Conservation (phyloP, 2,888 invertebrate species). For the Alviniconcha strummeri region DNA sequence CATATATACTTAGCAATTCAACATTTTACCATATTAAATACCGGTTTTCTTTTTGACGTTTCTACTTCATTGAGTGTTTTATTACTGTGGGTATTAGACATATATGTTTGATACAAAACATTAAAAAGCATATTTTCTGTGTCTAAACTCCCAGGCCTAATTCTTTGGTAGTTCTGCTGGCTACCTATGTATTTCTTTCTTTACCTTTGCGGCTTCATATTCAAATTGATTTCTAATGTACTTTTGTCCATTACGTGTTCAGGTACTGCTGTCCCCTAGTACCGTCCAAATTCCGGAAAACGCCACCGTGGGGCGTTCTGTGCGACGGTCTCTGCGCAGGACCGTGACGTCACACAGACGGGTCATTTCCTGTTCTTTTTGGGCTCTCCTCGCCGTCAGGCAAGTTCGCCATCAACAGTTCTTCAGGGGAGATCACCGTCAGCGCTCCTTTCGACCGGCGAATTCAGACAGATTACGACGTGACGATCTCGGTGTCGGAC, state of each 20-base stretch:
- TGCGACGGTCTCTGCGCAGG: slow-evolving; percentile 33
- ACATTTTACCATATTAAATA: too few species aligned
- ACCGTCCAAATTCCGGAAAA: slow-evolving; percentile 12
- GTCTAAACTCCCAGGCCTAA: too few species aligned
- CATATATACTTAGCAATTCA: too few species aligned
- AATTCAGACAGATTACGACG: slow-evolving; percentile 30
- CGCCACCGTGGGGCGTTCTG: slow-evolving; percentile 2
- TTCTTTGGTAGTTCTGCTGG: too few species aligned
- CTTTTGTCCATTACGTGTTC: background rate
- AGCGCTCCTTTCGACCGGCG: slow-evolving; percentile 39
- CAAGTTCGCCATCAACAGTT: slow-evolving; percentile 41
- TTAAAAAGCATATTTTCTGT: too few species aligned
- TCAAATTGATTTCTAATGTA: background rate
- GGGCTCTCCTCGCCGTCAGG: slow-evolving; percentile 33
- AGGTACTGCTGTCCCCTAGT: background rate
- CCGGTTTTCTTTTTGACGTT: too few species aligned
- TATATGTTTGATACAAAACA: too few species aligned
- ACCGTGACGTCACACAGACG: slow-evolving; percentile 39
- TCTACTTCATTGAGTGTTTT: too few species aligned
- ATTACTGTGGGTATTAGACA: too few species aligned
- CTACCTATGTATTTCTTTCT: too few species aligned
- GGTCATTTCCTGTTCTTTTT: slow-evolving; percentile 43
- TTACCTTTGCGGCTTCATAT: background rate
- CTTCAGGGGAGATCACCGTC: slow-evolving; percentile 38
- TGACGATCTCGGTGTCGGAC: slow-evolving; percentile 40